Conservation (phyloP, 1,140 invertebrate genomes). For the Spodoptera frugiperda region DNA sequence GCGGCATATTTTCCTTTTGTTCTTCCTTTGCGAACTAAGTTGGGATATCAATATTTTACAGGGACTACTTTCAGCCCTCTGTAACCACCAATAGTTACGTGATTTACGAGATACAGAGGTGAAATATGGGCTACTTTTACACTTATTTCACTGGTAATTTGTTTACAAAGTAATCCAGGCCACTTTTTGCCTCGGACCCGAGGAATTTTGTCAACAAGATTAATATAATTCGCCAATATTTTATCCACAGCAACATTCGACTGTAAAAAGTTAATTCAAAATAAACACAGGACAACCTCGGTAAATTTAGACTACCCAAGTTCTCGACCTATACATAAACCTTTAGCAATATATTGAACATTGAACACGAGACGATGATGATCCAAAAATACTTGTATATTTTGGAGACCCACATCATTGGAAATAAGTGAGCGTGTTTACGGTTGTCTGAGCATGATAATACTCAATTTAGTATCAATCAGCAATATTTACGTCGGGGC, state of each 20-base stretch:
- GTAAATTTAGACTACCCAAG: conserved; percentile 19
- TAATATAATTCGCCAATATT: background rate
- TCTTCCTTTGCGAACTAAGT: too few species aligned
- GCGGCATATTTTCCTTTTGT: too few species aligned
- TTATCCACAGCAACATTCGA: background rate
- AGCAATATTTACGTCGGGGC: conserved; percentile 9
- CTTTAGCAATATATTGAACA: too few species aligned
- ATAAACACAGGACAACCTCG: conserved; percentile 1
- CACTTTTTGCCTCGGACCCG: too few species aligned
- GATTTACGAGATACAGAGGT: too few species aligned
- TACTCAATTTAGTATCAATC: conserved; percentile 31
- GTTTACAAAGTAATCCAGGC: too few species aligned
- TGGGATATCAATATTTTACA: too few species aligned
- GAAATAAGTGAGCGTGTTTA: conserved; percentile 15
- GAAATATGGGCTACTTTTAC: too few species aligned
- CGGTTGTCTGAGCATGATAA: conserved; percentile 16
- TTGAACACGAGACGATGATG: background rate
- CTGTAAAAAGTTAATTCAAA: conserved; percentile 24
- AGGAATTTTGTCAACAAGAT: too few species aligned
- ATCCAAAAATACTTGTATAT: conserved; percentile 16
- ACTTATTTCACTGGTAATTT: too few species aligned
- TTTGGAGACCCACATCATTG: conserved; percentile 11
- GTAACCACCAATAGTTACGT: too few species aligned
- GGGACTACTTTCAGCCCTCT: too few species aligned
- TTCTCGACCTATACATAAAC: background rate